A percentile compares a stretch with the other conserved stretches of the same genome.
These are phyloP conservation scores for Autographa gamma DNA, from an alignment of 2,888 invertebrate species.

Conservation along the genomic window DNA sequence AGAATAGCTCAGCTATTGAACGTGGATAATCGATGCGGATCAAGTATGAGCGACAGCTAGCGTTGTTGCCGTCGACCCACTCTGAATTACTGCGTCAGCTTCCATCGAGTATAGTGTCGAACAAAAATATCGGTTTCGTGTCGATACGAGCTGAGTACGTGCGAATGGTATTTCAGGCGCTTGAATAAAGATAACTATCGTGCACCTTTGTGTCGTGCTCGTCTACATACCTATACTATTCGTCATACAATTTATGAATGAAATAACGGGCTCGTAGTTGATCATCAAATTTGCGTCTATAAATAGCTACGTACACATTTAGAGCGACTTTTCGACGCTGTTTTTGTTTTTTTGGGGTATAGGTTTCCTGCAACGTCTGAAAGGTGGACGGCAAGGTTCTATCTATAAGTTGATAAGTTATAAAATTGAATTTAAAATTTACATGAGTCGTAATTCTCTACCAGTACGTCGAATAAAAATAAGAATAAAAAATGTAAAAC, in stretches of 20 bases:
- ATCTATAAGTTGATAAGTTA: no score
- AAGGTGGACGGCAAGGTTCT: no score
- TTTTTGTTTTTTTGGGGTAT: no score
- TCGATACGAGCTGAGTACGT: conserved; percentile 6
- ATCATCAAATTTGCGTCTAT: not conserved
- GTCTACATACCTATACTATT: not conserved
- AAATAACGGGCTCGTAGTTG: not conserved
- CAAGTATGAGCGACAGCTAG: conserved; percentile 61
- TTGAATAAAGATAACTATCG: conserved; percentile 8
- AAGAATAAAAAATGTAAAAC: not conserved
- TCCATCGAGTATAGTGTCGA: conserved; percentile 15
- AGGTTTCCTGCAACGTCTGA: no score
- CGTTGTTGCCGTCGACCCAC: conserved; percentile 39
- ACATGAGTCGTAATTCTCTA: no score
- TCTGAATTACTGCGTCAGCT: conserved; percentile 43
- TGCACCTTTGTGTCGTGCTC: not conserved
- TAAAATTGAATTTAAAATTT: no score
- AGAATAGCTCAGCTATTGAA: conserved; percentile 53
- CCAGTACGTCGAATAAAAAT: not conserved
- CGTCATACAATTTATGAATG: not conserved
- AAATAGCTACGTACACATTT: no score
- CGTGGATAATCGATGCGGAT: conserved; percentile 67
- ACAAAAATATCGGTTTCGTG: conserved; percentile 27
- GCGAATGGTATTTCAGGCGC: not conserved
- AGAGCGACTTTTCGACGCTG: no score